Conservation (phyloP, 92 coral and sea anemone genomes). For the Zoanthus sociatus region DNA sequence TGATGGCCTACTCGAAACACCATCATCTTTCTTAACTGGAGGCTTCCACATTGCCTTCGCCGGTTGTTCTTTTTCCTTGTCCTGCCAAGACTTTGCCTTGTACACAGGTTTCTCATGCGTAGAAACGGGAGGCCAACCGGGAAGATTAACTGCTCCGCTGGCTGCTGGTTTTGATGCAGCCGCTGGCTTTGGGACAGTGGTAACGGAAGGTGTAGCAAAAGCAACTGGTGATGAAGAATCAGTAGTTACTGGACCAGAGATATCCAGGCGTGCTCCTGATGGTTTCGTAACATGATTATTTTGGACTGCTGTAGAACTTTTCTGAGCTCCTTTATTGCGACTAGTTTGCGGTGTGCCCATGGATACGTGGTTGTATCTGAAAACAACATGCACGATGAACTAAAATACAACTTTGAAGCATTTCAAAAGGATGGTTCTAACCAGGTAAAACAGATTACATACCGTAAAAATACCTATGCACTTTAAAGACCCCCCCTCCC, state of each 20-base stretch:
- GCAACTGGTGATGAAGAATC: conserved; percentile 13
- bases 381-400: neutral
- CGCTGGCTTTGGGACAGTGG: conserved; percentile 28
- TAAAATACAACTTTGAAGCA: neutral
- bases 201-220: conserved; percentile 17
- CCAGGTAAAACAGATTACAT: too few species aligned
- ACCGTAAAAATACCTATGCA: too few species aligned
- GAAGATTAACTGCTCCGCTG: conserved; percentile 1
- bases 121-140: conserved; percentile 21
- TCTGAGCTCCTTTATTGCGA: neutral
- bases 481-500: too few species aligned
- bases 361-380: conserved; percentile 34
- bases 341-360: conserved; percentile 12
- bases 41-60: conserved; percentile 39
- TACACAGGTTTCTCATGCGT: conserved; percentile 34
- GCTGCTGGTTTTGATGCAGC: conserved; percentile 7
- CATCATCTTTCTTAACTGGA: conserved; percentile 11
- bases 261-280: conserved; percentile 11
- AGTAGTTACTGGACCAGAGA: conserved; percentile 20
- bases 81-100: conserved; percentile 35
- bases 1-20: conserved; percentile 31
- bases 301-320: neutral
- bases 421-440: too few species aligned
- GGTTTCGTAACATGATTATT: neutral
- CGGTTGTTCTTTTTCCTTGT: conserved; percentile 16